Evolutionary conservation across 2,113 vertebrate genomes (phyloP).

Genomic region (Amblyopsis rosae): DNA sequence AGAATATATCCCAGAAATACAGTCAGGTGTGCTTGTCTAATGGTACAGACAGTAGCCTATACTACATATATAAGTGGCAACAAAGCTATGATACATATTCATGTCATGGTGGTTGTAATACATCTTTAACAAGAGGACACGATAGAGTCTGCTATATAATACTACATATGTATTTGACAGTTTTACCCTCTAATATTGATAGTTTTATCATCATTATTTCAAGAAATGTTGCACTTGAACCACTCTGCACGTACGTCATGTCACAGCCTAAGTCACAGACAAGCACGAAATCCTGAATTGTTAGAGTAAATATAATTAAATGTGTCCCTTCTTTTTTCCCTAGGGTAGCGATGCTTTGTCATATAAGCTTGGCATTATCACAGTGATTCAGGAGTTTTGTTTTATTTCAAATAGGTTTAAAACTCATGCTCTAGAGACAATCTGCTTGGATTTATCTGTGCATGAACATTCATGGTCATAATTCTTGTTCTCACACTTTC

Average conservation of each 20-base stretch:
- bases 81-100: no score
- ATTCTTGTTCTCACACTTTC: background rate
- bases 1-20: constrained; percentile 2
- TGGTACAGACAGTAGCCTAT: no score
- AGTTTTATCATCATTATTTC: background rate
- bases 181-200: background rate
- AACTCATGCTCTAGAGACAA: background rate
- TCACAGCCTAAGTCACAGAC: no score
- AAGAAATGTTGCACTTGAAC: no score
- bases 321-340: no score
- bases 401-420: background rate
- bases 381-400: background rate
- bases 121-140: background rate
- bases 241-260: no score
- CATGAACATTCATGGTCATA: background rate
- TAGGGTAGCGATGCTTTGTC: background rate
- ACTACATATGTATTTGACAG: constrained; percentile 1
- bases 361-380: background rate
- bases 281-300: no score
- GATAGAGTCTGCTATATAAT: background rate
- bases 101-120: background rate
- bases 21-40: constrained; percentile 5
- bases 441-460: background rate
- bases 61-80: no score
- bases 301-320: no score